phyloP scores from a whole-genome alignment of 1,140 invertebrate genomes.

The Drosophila arawakana region DNA sequence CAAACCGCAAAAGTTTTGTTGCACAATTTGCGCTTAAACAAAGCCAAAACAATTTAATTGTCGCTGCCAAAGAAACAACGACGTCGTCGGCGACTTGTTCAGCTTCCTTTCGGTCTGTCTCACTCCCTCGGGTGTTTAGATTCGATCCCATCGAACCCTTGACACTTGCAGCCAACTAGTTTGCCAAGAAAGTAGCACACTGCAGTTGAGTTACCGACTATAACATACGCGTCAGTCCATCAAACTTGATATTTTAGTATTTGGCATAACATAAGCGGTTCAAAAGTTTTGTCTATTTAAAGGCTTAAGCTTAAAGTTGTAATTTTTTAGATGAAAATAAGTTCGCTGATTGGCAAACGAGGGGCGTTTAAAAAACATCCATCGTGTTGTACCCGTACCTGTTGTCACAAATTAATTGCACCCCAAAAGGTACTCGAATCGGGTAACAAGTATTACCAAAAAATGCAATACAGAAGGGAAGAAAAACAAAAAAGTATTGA shows the following conservation, averaged over 20 bases:
- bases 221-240: too few relatives aligned
- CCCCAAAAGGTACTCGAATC: too few relatives aligned
- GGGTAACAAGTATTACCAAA: neutral
- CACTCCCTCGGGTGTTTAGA: neutral
- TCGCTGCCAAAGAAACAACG: slow-evolving; percentile 52
- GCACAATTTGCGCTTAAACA: slow-evolving; percentile 80
- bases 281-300: too few relatives aligned
- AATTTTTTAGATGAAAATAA: too few relatives aligned
- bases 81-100: neutral
- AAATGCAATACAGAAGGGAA: slow-evolving; percentile 5
- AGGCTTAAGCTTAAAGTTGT: too few relatives aligned
- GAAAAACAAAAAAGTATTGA: neutral
- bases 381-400: too few relatives aligned
- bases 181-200: neutral
- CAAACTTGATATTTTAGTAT: too few relatives aligned
- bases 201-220: too few relatives aligned
- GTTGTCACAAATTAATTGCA: too few relatives aligned
- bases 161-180: slow-evolving; percentile 25
- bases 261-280: too few relatives aligned
- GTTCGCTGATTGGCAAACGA: too few relatives aligned
- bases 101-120: neutral
- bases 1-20: slow-evolving; percentile 78
- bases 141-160: slow-evolving; percentile 28
- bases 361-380: too few relatives aligned
- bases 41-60: slow-evolving; percentile 83